Evolutionary conservation across 2,888 invertebrate species (phyloP), one percentile per base, ranked within the genome.

Genomic region (Pseudococcus jackbeardsleyi): DNA sequence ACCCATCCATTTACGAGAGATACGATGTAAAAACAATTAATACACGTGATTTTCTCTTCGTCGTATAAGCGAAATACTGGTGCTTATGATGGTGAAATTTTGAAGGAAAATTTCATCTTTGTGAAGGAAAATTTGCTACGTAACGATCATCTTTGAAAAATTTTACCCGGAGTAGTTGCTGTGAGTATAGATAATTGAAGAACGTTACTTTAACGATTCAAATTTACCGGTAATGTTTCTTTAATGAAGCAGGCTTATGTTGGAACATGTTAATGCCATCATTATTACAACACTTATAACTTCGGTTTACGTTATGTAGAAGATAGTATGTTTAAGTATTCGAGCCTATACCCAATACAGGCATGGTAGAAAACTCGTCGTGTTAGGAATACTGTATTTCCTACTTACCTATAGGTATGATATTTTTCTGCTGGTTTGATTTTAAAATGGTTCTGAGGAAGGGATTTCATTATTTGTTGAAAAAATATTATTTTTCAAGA

Each of bases 261-360:
- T 72, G 72, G 17, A 72, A 72, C 72, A 72, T 72, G 72, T 72
- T 33, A 72, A 72, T 72, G 72, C 72, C 72, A 72, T 72, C 72
- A 72, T 72, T 72, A 72, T 72, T 72, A 72, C 72, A 72, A 72
- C 72, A 72, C 72, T 72, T 72, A 72, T 72, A 72, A 72, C 39
- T 72, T 72, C 9, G 59, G 19, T 59, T 19, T 59, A 19, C 59
- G 19, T 59, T 59, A 59, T 59, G 59, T 59, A 59, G 59, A 19
- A 59, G 59, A 59, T 59, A 59, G 19, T 59, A 59, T 5, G 59
- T 19, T 2, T 46, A 46, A 54, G 54, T 54, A 59, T 59, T 59
- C 59, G 59, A 6, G 2, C 59, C 59, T 59, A n/a, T 19, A 19
- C 59, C 19, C 0, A 19, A 59, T 19, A 19, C 26, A 1, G 6